These are phyloP conservation scores for Campoletis raptor DNA, from an alignment of 2,888 invertebrate species.

Conservation along the genomic window DNA sequence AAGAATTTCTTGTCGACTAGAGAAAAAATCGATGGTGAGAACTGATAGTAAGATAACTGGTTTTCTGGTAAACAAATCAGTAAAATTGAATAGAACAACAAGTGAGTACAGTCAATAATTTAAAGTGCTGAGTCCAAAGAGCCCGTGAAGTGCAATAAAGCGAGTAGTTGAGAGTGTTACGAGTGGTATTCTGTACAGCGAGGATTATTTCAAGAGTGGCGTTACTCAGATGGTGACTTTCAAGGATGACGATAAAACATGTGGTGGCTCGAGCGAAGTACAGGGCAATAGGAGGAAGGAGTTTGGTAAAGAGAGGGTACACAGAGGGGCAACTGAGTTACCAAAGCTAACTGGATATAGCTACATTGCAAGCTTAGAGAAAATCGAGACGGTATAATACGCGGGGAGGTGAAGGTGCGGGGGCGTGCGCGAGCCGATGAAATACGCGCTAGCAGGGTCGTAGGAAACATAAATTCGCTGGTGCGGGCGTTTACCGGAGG, in stretches of 20 bases:
- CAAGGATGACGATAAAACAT: constrained; percentile 75
- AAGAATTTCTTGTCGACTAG: background rate
- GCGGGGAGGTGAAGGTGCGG: constrained; percentile 6
- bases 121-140: background rate
- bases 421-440: constrained; percentile 69
- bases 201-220: constrained; percentile 58
- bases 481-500: constrained; percentile 70
- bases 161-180: constrained; percentile 33
- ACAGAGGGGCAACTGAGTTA: constrained; percentile 57
- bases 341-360: constrained; percentile 57
- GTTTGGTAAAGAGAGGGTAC: constrained; percentile 71
- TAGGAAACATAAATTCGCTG: constrained; percentile 76
- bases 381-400: constrained; percentile 45
- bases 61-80: background rate
- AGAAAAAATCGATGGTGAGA: background rate
- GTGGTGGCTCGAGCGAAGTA: constrained; percentile 67
- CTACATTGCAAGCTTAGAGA: constrained; percentile 48
- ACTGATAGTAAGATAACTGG: background rate
- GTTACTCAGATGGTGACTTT: constrained; percentile 47
- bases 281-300: constrained; percentile 74
- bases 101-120: background rate
- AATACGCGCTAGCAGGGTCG: constrained; percentile 71
- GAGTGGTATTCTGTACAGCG: constrained; percentile 29
- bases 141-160: constrained; percentile 18
- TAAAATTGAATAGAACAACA: background rate